These are phyloP conservation scores for Sabatieria punctata DNA, from an alignment of 2,888 invertebrate species.

Conservation along the genomic window DNA sequence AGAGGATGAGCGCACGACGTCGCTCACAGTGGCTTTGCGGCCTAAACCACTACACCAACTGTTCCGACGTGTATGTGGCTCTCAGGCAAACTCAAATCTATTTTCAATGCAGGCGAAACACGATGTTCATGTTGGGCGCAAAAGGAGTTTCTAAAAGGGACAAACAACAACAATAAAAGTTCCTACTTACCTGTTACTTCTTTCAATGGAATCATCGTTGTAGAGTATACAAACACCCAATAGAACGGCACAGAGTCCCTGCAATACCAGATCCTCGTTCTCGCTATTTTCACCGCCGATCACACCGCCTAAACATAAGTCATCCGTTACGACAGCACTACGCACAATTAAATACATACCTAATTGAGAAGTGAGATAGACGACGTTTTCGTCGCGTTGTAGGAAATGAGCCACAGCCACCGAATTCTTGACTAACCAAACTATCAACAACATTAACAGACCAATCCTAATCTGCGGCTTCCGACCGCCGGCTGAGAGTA, in stretches of 20 bases:
- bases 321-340: conserved; percentile 40
- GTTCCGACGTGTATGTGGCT: too few relatives aligned
- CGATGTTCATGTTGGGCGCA: background rate
- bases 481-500: conserved; percentile 18
- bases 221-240: conserved; percentile 78
- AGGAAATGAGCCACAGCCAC: conserved; percentile 66
- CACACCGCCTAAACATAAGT: conserved; percentile 25
- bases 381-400: conserved; percentile 24
- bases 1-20: too few relatives aligned
- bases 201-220: conserved; percentile 60
- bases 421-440: conserved; percentile 70
- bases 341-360: conserved; percentile 49
- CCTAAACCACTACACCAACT: too few relatives aligned
- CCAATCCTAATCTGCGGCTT: conserved; percentile 59
- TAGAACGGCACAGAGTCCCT: conserved; percentile 74
- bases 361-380: conserved; percentile 17
- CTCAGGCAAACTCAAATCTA: too few relatives aligned
- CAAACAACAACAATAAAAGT: conserved; percentile 2
- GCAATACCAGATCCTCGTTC: conserved; percentile 59
- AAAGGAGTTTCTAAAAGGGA: conserved; percentile 2
- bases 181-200: conserved; percentile 45
- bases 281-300: conserved; percentile 60
- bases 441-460: conserved; percentile 68
- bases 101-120: too few relatives aligned
- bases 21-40: too few relatives aligned